Evolutionary conservation across 2,797 vertebrate genomes (phyloP), one percentile per base, ranked within the genome.

Genomic region (Microtus obscurus): DNA sequence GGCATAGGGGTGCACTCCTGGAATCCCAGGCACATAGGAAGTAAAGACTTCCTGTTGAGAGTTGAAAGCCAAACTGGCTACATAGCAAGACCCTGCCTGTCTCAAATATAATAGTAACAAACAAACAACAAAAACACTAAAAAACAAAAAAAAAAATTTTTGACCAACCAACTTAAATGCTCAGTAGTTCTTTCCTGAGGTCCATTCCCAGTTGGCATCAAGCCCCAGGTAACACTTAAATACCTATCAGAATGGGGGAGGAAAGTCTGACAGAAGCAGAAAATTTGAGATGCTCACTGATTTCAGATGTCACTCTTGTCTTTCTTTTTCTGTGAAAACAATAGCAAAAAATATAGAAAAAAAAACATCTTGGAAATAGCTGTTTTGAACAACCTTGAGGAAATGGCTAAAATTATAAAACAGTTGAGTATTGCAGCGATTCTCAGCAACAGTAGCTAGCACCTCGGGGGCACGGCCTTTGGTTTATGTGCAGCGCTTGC

Each of bases 331-430:
- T 76, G 67, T 86, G 63, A 89, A 93, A 85, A 67, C 37, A 91
- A 48, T 45, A 74, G 37, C 27, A 83, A 59, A 56, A 56, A 56
- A 59, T 59, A 59, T 59, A 59, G 6, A 23, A 8, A 23, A 8
- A 53, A 53, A 59, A 53, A 59, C 6, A 21, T 6, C 37, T 29
- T 94, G 37, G 67, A 96, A 96, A 88, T 27, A 59, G 48, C 56
- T 87, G n/a, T 94, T 97, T 83, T 96, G 76, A 53, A 95, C 92
- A 95, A 89, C 53, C 82, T 67, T 29, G 3, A 83, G 29, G 77
- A 97, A 90, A 95, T 79, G 63, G 40, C 63, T 92, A 56, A 83
- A 95, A 89, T 91, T 29, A 92, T 21, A 23, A 96, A 94, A 93
- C 63, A 56, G 37, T 63, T 51, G 63, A 93, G 29, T 87, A 25